Evolutionary conservation across 2,797 vertebrate genomes (phyloP).

Genomic region (Pogoniulus pusillus): DNA sequence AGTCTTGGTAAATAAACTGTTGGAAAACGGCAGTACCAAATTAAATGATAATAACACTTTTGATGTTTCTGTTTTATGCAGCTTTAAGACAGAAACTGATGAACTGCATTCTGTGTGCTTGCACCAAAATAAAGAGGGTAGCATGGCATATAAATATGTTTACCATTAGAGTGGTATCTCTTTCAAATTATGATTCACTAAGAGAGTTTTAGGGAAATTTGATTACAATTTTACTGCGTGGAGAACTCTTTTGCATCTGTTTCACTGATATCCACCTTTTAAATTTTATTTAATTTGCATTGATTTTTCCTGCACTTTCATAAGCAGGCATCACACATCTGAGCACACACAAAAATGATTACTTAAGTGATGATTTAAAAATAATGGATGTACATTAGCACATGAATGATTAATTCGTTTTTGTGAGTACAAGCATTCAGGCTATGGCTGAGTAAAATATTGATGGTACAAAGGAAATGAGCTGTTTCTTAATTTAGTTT

Average conservation of each 20-base stretch:
- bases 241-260: slow-evolving; percentile 30
- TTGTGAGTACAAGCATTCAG: slow-evolving; percentile 56
- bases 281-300: slow-evolving; percentile 72
- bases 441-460: slow-evolving; percentile 74
- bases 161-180: background rate
- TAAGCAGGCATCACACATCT: slow-evolving; percentile 61
- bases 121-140: background rate
- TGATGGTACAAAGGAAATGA: slow-evolving; percentile 74
- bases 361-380: slow-evolving; percentile 74
- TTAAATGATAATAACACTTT: slow-evolving; percentile 42
- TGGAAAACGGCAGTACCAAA: slow-evolving; percentile 16
- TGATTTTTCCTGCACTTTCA: slow-evolving; percentile 57
- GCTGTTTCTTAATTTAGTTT: slow-evolving; percentile 77
- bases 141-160: background rate
- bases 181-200: slow-evolving; percentile 37
- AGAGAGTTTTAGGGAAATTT: slow-evolving; percentile 33
- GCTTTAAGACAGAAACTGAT: slow-evolving; percentile 37
- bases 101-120: background rate
- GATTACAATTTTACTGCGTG: slow-evolving; percentile 34
- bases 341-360: slow-evolving; percentile 59
- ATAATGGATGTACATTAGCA: slow-evolving; percentile 72
- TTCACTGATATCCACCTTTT: slow-evolving; percentile 54
- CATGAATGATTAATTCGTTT: slow-evolving; percentile 73
- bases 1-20: slow-evolving; percentile 24
- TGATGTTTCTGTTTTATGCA: slow-evolving; percentile 42